Conservation (phyloP, 1,140 invertebrate species). For the Platorchestia sp. region DNA sequence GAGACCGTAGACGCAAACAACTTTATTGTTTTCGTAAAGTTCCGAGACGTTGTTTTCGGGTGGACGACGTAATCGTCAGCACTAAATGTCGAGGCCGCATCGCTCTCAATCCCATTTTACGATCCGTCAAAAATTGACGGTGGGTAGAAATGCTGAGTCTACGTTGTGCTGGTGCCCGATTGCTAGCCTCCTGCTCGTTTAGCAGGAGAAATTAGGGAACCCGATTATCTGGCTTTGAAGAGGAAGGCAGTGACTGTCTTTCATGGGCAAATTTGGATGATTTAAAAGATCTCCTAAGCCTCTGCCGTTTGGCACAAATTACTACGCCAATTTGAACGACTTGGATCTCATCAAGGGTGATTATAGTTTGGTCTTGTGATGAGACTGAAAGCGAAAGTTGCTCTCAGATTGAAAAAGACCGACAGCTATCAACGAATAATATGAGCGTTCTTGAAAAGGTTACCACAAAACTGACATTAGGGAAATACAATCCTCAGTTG, state of each 20-base stretch:
- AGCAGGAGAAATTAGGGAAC: neutral
- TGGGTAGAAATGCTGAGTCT: neutral
- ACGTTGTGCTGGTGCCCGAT: neutral
- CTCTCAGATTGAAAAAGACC: no score
- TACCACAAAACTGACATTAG: no score
- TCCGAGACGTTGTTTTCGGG: conserved; percentile 26
- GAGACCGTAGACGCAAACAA: neutral
- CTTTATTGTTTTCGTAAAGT: conserved; percentile 40
- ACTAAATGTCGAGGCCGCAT: conserved; percentile 29
- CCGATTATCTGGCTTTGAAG: neutral
- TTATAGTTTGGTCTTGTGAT: neutral
- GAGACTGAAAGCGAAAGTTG: neutral
- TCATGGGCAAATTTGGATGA: neutral
- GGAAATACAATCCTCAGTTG: no score
- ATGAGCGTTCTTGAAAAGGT: no score
- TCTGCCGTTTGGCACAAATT: neutral
- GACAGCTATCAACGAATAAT: no score
- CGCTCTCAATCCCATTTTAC: conserved; percentile 42
- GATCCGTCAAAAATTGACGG: conserved; percentile 51
- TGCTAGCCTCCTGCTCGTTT: neutral
- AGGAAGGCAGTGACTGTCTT: neutral
- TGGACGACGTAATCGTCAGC: neutral
- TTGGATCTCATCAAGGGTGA: neutral
- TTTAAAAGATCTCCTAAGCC: neutral
- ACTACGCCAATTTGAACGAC: neutral